A percentile compares a stretch with the other conserved stretches of the same genome.
Evolutionary conservation across 2,888 invertebrate genomes (phyloP).

Genomic region (Trisateles emortualis): DNA sequence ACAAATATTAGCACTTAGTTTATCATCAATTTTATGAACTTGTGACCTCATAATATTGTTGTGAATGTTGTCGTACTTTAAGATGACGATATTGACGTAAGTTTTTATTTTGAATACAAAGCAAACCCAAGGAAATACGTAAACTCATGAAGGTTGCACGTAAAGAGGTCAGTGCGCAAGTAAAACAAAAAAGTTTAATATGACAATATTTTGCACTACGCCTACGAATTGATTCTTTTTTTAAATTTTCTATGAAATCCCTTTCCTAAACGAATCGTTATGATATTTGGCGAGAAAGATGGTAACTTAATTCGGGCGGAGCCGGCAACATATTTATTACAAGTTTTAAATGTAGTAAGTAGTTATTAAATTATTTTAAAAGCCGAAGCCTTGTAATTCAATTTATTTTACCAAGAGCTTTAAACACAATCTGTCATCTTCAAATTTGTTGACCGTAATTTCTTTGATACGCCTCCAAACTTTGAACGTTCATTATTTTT

Average conservation of each 20-base stretch:
- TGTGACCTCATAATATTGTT: conserved; percentile 20
- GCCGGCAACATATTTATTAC: no score
- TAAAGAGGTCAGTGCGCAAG: conserved; percentile 22
- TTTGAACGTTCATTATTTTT: background rate
- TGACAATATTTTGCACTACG: background rate
- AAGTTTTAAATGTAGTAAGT: no score
- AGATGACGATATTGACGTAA: conserved; percentile 16
- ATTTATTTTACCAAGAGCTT: no score
- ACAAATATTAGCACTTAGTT: background rate
- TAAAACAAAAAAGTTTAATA: conserved; percentile 16
- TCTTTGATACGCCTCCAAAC: background rate
- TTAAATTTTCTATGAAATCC: background rate
- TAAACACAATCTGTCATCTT: no score
- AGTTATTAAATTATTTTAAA: no score
- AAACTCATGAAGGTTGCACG: conserved; percentile 26
- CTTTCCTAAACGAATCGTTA: no score
- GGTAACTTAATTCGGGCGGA: no score
- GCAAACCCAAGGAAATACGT: conserved; percentile 13
- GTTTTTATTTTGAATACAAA: conserved; percentile 27
- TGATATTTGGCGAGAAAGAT: no score
- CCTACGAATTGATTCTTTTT: background rate
- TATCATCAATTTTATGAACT: conserved; percentile 18
- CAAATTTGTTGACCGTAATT: background rate
- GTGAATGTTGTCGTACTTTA: conserved; percentile 10
- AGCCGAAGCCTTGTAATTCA: no score